phyloP scores from a whole-genome alignment of 2,888 invertebrate species.

The Anagyrus pseudococci region DNA sequence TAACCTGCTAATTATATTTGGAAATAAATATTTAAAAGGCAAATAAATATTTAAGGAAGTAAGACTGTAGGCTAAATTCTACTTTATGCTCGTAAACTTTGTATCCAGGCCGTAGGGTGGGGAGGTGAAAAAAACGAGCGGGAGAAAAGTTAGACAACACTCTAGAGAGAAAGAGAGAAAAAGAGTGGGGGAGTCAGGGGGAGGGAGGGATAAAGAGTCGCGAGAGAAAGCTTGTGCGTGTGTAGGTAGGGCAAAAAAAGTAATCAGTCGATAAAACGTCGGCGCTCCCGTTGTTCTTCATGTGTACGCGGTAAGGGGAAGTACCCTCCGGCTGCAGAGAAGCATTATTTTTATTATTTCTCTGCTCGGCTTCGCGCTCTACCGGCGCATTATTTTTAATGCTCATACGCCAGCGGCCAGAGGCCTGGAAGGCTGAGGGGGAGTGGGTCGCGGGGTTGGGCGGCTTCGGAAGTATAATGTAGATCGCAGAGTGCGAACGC shows the following conservation, averaged over 20 bases:
- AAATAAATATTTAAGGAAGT: no score
- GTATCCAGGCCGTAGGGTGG: no score
- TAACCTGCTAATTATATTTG: no score
- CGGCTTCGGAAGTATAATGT: not conserved
- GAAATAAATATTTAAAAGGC: no score
- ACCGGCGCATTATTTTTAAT: not conserved
- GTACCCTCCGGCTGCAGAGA: no score
- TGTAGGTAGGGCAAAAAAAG: no score
- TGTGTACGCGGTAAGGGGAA: not conserved
- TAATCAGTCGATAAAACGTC: constrained; percentile 24
- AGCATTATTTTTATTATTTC: constrained; percentile 27
- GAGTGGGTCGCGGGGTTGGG: not conserved
- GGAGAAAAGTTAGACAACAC: not conserved
- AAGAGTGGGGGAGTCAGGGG: not conserved
- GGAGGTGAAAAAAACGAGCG: no score
- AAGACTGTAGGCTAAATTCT: no score
- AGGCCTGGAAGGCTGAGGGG: not conserved
- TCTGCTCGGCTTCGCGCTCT: not conserved
- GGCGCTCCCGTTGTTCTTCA: not conserved
- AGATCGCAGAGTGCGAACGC: not conserved
- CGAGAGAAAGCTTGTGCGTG: not conserved
- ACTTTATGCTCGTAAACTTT: no score
- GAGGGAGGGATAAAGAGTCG: not conserved
- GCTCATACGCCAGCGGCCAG: not conserved
- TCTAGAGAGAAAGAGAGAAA: not conserved